These are phyloP conservation scores for Phalacrocorax carbo DNA, from an alignment of 2,113 vertebrate genomes.

Conservation along the genomic window DNA sequence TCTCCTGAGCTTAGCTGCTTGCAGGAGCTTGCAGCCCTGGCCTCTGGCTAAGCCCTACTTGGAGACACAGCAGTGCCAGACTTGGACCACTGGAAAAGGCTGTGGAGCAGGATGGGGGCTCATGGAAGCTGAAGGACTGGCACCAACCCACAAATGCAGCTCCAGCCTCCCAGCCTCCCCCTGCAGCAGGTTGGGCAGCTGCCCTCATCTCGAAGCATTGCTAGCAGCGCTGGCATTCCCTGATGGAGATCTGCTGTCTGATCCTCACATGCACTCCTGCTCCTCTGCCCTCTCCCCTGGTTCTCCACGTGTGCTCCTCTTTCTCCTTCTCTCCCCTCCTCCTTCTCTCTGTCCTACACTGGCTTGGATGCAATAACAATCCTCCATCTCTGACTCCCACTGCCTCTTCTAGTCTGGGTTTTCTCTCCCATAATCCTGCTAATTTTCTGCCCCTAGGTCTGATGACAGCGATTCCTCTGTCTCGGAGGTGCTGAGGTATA, in stretches of 20 bases:
- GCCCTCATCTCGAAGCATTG: background rate
- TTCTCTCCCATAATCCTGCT: constrained; percentile 86
- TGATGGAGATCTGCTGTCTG: constrained; percentile 30
- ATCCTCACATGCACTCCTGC: background rate
- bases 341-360: constrained; percentile 11
- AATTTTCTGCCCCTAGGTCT: constrained; percentile 98
- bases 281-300: background rate
- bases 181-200: background rate
- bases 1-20: background rate
- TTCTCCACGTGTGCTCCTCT: constrained; percentile 1
- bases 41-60: background rate
- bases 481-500: constrained; percentile 99
- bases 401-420: constrained; percentile 46
- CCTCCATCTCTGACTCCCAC: constrained; percentile 54
- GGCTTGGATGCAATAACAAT: constrained; percentile 63
- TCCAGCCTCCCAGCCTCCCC: background rate
- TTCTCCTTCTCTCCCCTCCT: background rate
- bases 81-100: background rate
- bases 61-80: background rate
- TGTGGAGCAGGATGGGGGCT: background rate
- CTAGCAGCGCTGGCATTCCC: background rate
- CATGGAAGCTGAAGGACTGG: background rate
- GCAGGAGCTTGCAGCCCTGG: background rate
- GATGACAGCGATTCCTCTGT: constrained; percentile 99
- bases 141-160: background rate